Conservation (phyloP, 2,888 invertebrate species). For the Unio pictorum region DNA sequence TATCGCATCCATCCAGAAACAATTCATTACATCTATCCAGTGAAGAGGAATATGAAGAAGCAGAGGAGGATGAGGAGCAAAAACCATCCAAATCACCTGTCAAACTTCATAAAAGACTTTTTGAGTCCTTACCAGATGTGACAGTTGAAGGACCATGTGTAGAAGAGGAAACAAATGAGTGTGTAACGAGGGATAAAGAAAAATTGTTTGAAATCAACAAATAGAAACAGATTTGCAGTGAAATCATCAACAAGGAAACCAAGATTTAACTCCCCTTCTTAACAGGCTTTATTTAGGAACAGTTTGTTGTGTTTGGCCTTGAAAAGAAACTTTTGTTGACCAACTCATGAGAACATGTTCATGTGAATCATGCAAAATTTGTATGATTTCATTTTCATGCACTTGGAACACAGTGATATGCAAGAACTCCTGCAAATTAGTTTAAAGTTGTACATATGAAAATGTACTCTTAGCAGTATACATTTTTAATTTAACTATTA, state of each 20-base stretch:
- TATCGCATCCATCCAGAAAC: no score
- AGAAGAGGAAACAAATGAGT: slow-evolving; percentile 4
- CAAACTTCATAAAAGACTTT: slow-evolving; percentile 13
- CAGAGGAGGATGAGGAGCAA: slow-evolving; percentile 15
- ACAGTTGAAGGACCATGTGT: slow-evolving; percentile 1
- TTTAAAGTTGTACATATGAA: no score
- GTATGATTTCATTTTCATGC: no score
- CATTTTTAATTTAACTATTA: no score
- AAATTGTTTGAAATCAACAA: slow-evolving; percentile 30
- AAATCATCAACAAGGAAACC: slow-evolving; percentile 32
- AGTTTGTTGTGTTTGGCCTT: no score
- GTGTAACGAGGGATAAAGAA: slow-evolving; percentile 18
- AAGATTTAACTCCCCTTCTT: slow-evolving; percentile 20
- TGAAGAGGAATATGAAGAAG: slow-evolving; percentile 6
- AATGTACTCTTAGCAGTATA: no score
- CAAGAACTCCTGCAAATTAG: no score
- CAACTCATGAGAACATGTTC: no score
- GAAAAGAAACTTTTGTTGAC: no score
- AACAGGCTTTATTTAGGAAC: no score
- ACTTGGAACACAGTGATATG: no score
- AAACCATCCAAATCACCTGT: not conserved
- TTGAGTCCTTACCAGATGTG: slow-evolving; percentile 24
- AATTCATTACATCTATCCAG: not conserved
- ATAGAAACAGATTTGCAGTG: slow-evolving; percentile 49
- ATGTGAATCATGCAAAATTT: no score